Evolutionary conservation across 2,888 invertebrate species (phyloP).

Genomic region (Piscicola geometra): DNA sequence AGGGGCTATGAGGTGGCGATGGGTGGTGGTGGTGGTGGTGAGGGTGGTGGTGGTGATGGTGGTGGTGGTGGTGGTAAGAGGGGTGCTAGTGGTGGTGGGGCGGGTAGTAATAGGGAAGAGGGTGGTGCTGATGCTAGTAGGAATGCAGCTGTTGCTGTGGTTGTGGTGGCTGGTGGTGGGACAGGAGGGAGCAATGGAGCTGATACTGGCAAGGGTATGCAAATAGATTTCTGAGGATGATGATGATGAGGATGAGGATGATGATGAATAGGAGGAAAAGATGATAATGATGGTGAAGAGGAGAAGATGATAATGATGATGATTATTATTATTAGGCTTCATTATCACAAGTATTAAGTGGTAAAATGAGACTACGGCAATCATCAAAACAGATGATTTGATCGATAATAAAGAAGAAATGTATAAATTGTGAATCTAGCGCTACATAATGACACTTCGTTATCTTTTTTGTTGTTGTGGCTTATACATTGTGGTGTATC

Average conservation of each 20-base stretch:
- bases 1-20: not conserved
- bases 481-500: too few species aligned
- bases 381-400: too few species aligned
- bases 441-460: too few species aligned
- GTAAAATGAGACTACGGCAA: too few species aligned
- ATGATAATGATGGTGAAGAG: conserved; percentile 8
- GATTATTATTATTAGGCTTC: not conserved
- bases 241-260: not conserved
- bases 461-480: too few species aligned
- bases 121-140: not conserved
- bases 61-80: not conserved
- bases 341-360: too few species aligned
- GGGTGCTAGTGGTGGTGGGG: not conserved
- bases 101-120: not conserved
- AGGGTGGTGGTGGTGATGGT: conserved; percentile 1
- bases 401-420: too few species aligned
- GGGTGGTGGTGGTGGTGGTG: not conserved
- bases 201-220: not conserved
- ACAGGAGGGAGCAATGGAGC: not conserved
- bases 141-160: not conserved
- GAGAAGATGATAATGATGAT: conserved; percentile 7
- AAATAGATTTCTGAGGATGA: not conserved
- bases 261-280: too few species aligned
- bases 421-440: too few species aligned
- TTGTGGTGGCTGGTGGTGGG: too few species aligned